phyloP scores from a whole-genome alignment of 2,113 vertebrate species.

The Ellobius talpinus region DNA sequence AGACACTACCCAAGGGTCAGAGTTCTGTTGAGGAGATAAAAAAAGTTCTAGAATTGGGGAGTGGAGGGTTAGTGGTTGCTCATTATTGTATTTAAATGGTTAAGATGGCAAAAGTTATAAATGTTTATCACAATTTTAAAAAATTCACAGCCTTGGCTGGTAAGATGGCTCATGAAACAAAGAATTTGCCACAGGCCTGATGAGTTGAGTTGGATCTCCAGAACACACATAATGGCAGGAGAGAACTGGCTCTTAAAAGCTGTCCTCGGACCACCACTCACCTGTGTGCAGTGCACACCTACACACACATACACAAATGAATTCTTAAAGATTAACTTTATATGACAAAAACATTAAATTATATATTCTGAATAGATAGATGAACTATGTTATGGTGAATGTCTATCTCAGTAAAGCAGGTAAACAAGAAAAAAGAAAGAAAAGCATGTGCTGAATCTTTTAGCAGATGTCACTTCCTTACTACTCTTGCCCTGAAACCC shows the following conservation, averaged over 20 bases:
- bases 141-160: not conserved
- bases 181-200: not conserved
- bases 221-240: not conserved
- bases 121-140: not conserved
- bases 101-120: slow-evolving; percentile 7
- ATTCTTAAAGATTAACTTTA: not conserved
- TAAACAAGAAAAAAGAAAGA: not conserved
- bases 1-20: not conserved
- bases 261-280: not conserved
- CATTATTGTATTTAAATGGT: not conserved
- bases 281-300: not conserved
- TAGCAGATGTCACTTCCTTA: not conserved
- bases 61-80: not conserved
- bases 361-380: not conserved
- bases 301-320: not conserved
- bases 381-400: not conserved
- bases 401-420: slow-evolving; percentile 13
- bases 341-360: not conserved
- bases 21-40: not conserved
- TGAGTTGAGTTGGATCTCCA: not conserved
- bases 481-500: not conserved
- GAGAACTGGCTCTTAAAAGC: not conserved
- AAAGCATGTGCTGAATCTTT: not conserved
- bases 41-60: not conserved
- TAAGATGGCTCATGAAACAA: not conserved